Evolutionary conservation across 2,113 vertebrate species (phyloP).

Genomic region (Apteryx owenii): DNA sequence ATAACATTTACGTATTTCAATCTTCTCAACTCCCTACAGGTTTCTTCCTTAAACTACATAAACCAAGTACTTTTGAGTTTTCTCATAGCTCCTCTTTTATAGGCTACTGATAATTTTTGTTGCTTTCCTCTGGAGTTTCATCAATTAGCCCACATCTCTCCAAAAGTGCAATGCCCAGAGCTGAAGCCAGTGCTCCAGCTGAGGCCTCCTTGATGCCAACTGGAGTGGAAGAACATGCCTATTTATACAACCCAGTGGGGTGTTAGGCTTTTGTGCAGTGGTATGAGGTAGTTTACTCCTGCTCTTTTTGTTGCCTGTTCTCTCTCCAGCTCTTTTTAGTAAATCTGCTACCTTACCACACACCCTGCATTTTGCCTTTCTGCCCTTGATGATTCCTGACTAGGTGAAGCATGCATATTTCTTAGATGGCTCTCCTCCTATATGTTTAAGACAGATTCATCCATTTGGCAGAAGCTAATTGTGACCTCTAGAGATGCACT

Average conservation of each 20-base stretch:
- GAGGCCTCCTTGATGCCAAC: conserved; percentile 61
- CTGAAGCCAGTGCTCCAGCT: conserved; percentile 62
- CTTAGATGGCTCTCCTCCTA: background rate
- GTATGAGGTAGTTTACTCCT: background rate
- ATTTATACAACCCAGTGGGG: conserved; percentile 11
- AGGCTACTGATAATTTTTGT: conserved; percentile 53
- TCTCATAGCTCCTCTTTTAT: background rate
- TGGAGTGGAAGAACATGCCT: conserved; percentile 54
- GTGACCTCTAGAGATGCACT: background rate
- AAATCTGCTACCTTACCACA: background rate
- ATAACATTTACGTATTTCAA: background rate
- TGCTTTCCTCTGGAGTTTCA: conserved; percentile 39
- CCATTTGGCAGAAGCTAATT: background rate
- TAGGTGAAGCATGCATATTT: background rate
- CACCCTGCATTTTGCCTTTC: background rate
- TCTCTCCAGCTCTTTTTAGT: background rate
- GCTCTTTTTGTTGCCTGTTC: background rate
- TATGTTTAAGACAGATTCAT: background rate
- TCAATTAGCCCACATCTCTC: conserved; percentile 57
- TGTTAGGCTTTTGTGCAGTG: background rate
- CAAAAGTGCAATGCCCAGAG: conserved; percentile 62
- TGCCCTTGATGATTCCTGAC: background rate
- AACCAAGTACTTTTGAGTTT: background rate
- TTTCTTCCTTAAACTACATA: background rate
- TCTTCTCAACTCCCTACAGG: background rate